phyloP scores from a whole-genome alignment of 2,113 vertebrate genomes.

The Dromaius novaehollandiae region DNA sequence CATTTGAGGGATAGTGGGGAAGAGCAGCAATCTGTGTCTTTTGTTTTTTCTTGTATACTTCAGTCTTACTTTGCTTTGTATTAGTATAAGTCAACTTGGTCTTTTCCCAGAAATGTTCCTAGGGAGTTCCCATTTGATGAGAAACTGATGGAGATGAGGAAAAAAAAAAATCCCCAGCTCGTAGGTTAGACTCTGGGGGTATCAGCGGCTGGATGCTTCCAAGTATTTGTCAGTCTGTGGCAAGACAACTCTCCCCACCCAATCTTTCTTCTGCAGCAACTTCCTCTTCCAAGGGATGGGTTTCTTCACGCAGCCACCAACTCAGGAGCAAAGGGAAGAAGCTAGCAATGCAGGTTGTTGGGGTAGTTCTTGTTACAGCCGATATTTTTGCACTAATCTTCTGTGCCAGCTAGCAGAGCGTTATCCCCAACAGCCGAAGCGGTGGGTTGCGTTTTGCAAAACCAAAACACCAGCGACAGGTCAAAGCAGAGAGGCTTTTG shows the following conservation, averaged over 20 bases:
- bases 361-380: too few species aligned
- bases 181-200: neutral
- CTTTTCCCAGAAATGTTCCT: neutral
- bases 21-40: neutral
- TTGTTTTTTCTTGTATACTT: neutral
- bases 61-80: neutral
- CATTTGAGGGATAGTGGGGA: neutral
- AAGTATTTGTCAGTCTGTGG: neutral
- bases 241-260: neutral
- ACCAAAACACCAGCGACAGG: too few species aligned
- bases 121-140: neutral
- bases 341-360: neutral
- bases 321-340: neutral
- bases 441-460: neutral
- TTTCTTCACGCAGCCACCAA: neutral
- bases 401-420: neutral
- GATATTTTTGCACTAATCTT: too few species aligned
- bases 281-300: neutral
- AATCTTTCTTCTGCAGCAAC: neutral
- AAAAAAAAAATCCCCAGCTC: accelerated
- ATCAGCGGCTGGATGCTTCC: neutral
- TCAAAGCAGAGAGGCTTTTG: too few species aligned
- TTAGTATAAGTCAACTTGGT: neutral
- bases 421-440: neutral
- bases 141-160: neutral